A percentile compares a stretch with the other conserved stretches of the same genome.
Conservation (phyloP, 2,797 vertebrate species). For the Pitangus sulphuratus region DNA sequence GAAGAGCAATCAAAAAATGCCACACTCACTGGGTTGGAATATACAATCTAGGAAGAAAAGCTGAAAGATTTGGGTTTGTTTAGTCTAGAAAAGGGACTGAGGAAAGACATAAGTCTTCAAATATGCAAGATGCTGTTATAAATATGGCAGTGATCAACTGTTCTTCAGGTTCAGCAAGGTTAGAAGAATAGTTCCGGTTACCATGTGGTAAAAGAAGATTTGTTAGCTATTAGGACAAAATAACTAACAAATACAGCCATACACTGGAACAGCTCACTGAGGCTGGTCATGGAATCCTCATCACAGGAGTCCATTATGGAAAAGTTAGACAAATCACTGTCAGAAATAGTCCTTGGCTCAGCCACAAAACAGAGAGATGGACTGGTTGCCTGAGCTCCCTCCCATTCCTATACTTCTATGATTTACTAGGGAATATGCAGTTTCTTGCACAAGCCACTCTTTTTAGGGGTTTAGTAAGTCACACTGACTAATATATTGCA, state of each 20-base stretch:
- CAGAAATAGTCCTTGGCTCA: constrained; percentile 46
- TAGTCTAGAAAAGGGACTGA: constrained; percentile 59
- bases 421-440: constrained; percentile 50
- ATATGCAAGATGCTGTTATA: constrained; percentile 49
- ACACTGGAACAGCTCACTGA: background rate
- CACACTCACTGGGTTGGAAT: background rate
- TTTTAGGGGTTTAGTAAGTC: constrained; percentile 48
- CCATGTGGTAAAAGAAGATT: constrained; percentile 42
- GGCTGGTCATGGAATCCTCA: constrained; percentile 45
- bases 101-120: constrained; percentile 58
- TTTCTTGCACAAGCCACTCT: constrained; percentile 39
- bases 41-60: constrained; percentile 32
- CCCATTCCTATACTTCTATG: constrained; percentile 28
- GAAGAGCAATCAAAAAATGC: background rate
- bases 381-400: constrained; percentile 17
- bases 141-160: constrained; percentile 61
- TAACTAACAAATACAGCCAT: constrained; percentile 55
- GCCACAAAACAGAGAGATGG: constrained; percentile 1
- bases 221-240: constrained; percentile 41
- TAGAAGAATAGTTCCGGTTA: constrained; percentile 26
- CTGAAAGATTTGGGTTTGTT: constrained; percentile 51
- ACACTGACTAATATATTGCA: constrained; percentile 47
- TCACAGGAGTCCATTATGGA: constrained; percentile 46
- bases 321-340: constrained; percentile 49
- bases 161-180: constrained; percentile 54